Conservation (phyloP, 2,888 invertebrate species). For the Maniola hyperantus region DNA sequence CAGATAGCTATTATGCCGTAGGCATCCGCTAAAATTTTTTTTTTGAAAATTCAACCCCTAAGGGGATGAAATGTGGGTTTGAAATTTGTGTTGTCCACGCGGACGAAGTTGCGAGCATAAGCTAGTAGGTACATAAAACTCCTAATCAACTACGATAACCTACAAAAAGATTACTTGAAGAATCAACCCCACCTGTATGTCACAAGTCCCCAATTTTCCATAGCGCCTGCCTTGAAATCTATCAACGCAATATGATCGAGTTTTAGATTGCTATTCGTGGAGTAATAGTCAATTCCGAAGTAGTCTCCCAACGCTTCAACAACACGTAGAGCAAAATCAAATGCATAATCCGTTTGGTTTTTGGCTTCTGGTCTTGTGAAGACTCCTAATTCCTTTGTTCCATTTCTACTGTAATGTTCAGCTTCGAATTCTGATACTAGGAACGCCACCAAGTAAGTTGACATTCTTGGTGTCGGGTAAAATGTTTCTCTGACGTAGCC, state of each 20-base stretch:
- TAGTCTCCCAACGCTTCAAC: constrained; percentile 80
- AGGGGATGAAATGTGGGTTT: too few species aligned
- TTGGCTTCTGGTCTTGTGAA: constrained; percentile 87
- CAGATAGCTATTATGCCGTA: too few species aligned
- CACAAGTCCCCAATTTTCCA: constrained; percentile 96
- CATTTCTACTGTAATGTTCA: constrained; percentile 49
- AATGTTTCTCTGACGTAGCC: constrained; percentile 86
- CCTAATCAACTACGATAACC: too few species aligned
- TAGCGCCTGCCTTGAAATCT: constrained; percentile 92
- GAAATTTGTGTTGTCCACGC: too few species aligned
- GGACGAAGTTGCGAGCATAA: too few species aligned
- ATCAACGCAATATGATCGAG: constrained; percentile 93
- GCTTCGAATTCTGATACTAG: constrained; percentile 88
- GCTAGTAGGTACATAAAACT: too few species aligned
- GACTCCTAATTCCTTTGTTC: constrained; percentile 78
- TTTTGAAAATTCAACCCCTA: too few species aligned
- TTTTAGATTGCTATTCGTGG: constrained; percentile 84
- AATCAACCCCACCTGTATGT: constrained; percentile 86
- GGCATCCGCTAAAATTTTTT: too few species aligned
- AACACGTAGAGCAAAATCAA: constrained; percentile 81
- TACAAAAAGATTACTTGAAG: too few species aligned
- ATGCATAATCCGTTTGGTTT: constrained; percentile 85
- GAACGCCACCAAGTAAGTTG: constrained; percentile 93
- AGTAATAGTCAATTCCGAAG: constrained; percentile 81
- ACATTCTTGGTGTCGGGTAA: constrained; percentile 85